Conservation (phyloP, 2,888 invertebrate species). For the Atethmia centrago region DNA sequence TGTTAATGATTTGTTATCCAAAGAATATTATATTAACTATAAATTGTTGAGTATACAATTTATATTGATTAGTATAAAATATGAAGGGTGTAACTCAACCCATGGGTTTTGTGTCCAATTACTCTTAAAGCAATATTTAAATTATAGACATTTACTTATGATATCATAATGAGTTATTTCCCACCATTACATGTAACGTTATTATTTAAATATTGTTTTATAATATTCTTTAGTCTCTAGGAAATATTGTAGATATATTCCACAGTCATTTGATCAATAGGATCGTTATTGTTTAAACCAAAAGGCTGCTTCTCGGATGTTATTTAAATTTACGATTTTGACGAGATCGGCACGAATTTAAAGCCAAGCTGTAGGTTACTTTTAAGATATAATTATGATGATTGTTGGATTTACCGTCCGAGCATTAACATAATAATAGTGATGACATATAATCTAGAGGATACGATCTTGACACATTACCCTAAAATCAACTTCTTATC, state of each 20-base stretch:
- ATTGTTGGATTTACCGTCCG: slow-evolving; percentile 90
- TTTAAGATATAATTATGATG: slow-evolving; percentile 85
- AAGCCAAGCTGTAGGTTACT: slow-evolving; percentile 89
- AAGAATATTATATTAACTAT: slow-evolving; percentile 88
- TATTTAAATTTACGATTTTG: slow-evolving; percentile 86
- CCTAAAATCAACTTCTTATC: slow-evolving; percentile 82
- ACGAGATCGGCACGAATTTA: slow-evolving; percentile 89
- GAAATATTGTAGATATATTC: slow-evolving; percentile 86
- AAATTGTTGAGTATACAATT: slow-evolving; percentile 83
- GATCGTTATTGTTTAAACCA: slow-evolving; percentile 85
- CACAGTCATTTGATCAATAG: slow-evolving; percentile 89
- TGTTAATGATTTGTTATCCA: slow-evolving; percentile 89
- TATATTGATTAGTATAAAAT: slow-evolving; percentile 83
- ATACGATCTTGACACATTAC: slow-evolving; percentile 84
- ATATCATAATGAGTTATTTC: slow-evolving; percentile 82
- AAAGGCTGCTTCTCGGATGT: slow-evolving; percentile 90
- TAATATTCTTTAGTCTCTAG: slow-evolving; percentile 85
- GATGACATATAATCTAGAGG: slow-evolving; percentile 85
- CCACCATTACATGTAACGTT: slow-evolving; percentile 87
- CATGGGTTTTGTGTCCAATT: slow-evolving; percentile 78
- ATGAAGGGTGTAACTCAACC: slow-evolving; percentile 73
- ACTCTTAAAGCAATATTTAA: slow-evolving; percentile 87
- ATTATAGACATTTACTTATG: slow-evolving; percentile 82
- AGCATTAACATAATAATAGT: slow-evolving; percentile 88
- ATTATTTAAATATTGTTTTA: slow-evolving; percentile 88